Evolutionary conservation across 2,113 vertebrate species (phyloP).

Genomic region (Microcebus jonahi): DNA sequence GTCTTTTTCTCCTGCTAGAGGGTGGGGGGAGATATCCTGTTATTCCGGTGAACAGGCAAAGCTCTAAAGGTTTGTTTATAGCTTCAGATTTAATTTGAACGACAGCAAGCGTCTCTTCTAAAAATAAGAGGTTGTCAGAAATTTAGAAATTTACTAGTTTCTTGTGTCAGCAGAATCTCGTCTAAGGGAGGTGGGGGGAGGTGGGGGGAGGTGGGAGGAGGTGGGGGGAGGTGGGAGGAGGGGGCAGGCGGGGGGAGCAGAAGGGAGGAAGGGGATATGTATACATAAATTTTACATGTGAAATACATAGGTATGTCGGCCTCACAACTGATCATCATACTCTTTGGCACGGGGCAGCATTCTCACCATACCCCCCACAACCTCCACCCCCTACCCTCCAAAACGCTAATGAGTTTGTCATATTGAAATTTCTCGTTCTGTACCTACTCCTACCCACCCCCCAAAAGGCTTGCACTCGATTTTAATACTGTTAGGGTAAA

Average conservation of each 20-base stretch:
- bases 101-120: conserved; percentile 29
- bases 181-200: not conserved
- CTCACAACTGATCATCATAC: not conserved
- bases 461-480: not conserved
- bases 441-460: fast-evolving
- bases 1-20: not conserved
- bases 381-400: not conserved
- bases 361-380: not conserved
- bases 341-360: not conserved
- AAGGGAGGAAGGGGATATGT: not conserved
- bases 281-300: conserved; percentile 42
- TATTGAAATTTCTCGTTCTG: not conserved
- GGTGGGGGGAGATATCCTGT: conserved; percentile 58
- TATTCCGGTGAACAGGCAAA: conserved; percentile 56
- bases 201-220: too few relatives aligned
- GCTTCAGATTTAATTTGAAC: conserved; percentile 68
- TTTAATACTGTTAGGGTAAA: not conserved
- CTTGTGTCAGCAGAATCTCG: conserved; percentile 62
- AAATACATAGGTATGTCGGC: not conserved
- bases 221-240: too few relatives aligned
- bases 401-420: not conserved
- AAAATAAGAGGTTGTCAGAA: conserved; percentile 75
- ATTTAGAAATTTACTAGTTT: conserved; percentile 61
- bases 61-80: conserved; percentile 71
- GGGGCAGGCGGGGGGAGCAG: not conserved